A percentile compares a stretch with the other conserved stretches of the same genome.
phyloP scores from a whole-genome alignment of 1,140 invertebrate genomes.

The Kradibia gibbosae region DNA sequence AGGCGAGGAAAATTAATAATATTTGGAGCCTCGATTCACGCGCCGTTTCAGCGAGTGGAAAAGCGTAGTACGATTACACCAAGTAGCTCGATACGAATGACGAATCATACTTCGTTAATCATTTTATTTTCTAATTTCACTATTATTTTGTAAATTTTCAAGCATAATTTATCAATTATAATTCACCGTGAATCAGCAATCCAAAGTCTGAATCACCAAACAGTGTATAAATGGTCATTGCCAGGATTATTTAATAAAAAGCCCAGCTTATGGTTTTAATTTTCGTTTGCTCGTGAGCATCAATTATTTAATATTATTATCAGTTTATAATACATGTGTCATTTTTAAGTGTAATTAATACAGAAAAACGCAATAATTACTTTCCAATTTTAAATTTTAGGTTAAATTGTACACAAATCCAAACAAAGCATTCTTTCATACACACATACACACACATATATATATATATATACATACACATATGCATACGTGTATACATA shows the following conservation, averaged over 20 bases:
- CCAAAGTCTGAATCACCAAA: conserved; percentile 14
- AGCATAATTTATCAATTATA: conserved; percentile 15
- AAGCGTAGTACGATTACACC: too few relatives aligned
- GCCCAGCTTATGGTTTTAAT: not conserved
- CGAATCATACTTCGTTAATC: not conserved
- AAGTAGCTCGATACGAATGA: too few relatives aligned
- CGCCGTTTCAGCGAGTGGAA: too few relatives aligned
- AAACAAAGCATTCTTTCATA: not conserved
- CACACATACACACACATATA: not conserved
- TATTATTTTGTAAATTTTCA: not conserved
- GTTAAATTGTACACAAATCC: not conserved
- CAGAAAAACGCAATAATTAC: not conserved
- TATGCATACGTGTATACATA: not conserved
- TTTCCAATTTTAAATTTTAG: conserved; percentile 6
- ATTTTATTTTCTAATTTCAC: not conserved
- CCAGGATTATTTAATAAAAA: conserved; percentile 14
- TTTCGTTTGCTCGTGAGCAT: conserved; percentile 1
- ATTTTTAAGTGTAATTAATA: conserved; percentile 6
- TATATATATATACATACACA: not conserved
- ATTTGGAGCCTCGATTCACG: too few relatives aligned
- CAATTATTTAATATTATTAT: conserved; percentile 27
- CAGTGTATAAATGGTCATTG: not conserved
- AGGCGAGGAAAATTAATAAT: too few relatives aligned
- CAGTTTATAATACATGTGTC: conserved; percentile 26
- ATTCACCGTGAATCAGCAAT: conserved; percentile 27